phyloP scores from a whole-genome alignment of 2,113 vertebrate genomes.

The Cariama cristata region DNA sequence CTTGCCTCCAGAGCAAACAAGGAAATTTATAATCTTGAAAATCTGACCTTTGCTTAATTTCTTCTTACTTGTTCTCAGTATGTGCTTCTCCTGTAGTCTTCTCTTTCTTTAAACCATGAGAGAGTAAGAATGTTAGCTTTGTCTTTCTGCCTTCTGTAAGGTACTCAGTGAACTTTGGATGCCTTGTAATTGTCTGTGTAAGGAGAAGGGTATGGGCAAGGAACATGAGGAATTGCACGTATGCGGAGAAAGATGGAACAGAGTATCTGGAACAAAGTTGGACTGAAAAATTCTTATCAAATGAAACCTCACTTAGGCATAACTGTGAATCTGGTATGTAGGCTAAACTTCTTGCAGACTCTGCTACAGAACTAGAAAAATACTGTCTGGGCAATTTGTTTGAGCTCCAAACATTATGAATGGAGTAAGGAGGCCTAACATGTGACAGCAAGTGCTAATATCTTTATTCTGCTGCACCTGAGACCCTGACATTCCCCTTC shows the following conservation, averaged over 20 bases:
- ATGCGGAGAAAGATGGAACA: background rate
- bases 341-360: background rate
- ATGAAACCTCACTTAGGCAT: background rate
- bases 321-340: background rate
- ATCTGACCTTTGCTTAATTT: slow-evolving; percentile 20
- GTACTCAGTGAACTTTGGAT: background rate
- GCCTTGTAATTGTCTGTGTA: background rate
- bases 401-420: background rate
- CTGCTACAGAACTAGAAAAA: background rate
- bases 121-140: background rate
- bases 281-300: background rate
- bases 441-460: background rate
- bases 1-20: slow-evolving; percentile 15
- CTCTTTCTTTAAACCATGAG: background rate
- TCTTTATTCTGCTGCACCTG: background rate
- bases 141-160: background rate
- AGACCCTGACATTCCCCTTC: background rate
- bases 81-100: background rate
- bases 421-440: background rate
- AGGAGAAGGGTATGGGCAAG: background rate
- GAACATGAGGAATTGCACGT: background rate
- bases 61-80: background rate
- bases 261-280: background rate
- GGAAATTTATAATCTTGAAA: slow-evolving; percentile 8
- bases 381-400: background rate